Conservation (phyloP, 1,140 invertebrate genomes). For the Hylaeus anthracinus region DNA sequence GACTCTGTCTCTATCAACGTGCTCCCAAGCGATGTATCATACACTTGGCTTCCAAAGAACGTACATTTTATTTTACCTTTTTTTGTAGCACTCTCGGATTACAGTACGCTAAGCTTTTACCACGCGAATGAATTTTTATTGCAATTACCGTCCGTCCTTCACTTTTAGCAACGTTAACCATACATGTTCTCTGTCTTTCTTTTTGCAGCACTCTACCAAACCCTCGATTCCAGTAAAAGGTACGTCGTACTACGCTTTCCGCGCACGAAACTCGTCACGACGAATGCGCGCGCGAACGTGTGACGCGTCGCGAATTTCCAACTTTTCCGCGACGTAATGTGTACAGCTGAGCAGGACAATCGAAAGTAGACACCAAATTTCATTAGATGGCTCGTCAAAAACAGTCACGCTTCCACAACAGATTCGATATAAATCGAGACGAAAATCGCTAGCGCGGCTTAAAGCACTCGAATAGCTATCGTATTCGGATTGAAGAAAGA, state of each 20-base stretch:
- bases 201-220: slow-evolving; percentile 78
- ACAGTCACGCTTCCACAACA: no score
- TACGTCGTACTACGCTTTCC: slow-evolving; percentile 48
- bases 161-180: neutral
- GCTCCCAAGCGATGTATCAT: slow-evolving; percentile 36
- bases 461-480: no score
- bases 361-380: no score
- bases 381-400: no score
- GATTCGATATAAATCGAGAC: no score
- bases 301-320: neutral
- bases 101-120: slow-evolving; percentile 29
- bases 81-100: slow-evolving; percentile 32
- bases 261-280: neutral
- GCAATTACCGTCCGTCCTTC: neutral
- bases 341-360: no score
- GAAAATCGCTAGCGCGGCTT: no score
- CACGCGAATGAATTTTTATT: slow-evolving; percentile 26
- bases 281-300: neutral
- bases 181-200: slow-evolving; percentile 47
- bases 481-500: no score
- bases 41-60: slow-evolving; percentile 43
- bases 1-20: no score
- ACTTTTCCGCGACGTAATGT: no score
- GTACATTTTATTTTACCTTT: slow-evolving; percentile 17
- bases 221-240: slow-evolving; percentile 80